Evolutionary conservation across 2,797 vertebrate species (phyloP).

Genomic region (Falco cherrug): DNA sequence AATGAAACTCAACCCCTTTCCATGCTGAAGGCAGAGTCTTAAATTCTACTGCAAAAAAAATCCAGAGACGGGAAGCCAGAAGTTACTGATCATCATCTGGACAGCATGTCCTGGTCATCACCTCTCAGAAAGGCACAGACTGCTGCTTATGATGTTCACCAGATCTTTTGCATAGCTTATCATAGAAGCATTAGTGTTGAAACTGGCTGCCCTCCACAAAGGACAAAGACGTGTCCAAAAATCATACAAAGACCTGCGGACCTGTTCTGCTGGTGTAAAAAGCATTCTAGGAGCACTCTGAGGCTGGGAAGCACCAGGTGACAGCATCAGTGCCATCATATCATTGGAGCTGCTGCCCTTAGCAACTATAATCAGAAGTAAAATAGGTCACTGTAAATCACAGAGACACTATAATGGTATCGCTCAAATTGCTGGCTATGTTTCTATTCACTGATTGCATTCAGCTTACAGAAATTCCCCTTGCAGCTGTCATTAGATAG

Average conservation of each 20-base stretch:
- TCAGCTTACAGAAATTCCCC: not conserved
- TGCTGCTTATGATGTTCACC: not conserved
- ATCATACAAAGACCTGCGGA: not conserved
- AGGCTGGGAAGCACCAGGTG: not conserved
- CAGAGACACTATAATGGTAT: not conserved
- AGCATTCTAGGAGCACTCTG: not conserved
- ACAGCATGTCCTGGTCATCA: not conserved
- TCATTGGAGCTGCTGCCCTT: not conserved
- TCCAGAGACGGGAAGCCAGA: not conserved
- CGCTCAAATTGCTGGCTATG: not conserved
- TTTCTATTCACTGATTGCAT: not conserved
- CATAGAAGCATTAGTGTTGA: not conserved
- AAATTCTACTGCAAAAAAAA: not conserved
- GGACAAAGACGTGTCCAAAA: not conserved
- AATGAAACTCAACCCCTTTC: accelerated
- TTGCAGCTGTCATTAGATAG: not conserved
- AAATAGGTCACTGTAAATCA: not conserved
- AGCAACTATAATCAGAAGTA: not conserved
- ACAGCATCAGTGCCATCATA: not conserved
- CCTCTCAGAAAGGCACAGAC: not conserved
- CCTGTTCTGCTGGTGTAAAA: not conserved
- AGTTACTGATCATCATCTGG: not conserved
- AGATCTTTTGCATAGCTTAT: not conserved
- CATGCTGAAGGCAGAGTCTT: not conserved
- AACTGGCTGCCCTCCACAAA: not conserved